Percentiles rank a stretch among this genome's conserved stretches.
These are phyloP conservation scores for Euspilapteryx auroguttella DNA, from an alignment of 2,888 invertebrate genomes.

Conservation along the genomic window DNA sequence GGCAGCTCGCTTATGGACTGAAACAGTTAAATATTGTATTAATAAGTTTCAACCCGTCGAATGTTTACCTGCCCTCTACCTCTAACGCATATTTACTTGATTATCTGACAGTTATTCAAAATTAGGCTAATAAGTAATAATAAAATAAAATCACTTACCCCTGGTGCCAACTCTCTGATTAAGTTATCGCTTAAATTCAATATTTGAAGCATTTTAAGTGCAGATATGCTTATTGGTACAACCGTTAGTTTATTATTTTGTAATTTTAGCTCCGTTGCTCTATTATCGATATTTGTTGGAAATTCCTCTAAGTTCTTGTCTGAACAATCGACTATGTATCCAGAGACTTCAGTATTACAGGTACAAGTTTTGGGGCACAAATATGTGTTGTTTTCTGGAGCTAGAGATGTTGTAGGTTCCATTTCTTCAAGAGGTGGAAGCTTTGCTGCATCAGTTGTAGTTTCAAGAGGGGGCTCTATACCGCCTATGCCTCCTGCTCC, in stretches of 20 bases:
- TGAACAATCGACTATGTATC: conserved; percentile 46
- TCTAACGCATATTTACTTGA: too few species aligned
- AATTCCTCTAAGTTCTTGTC: conserved; percentile 45
- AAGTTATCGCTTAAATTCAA: conserved; percentile 34
- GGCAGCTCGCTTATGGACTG: conserved; percentile 46
- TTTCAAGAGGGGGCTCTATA: too few species aligned
- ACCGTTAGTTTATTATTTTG: conserved; percentile 40
- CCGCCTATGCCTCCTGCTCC: conserved; percentile 24
- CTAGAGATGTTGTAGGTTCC: conserved; percentile 14
- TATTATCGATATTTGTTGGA: conserved; percentile 33
- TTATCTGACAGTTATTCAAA: too few species aligned
- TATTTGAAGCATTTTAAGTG: conserved; percentile 28
- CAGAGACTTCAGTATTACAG: conserved; percentile 29
- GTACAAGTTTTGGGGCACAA: conserved; percentile 35
- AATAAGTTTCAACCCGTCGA: too few species aligned
- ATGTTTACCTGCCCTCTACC: too few species aligned
- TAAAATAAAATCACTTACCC: conserved; percentile 31
- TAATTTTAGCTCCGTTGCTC: conserved; percentile 32
- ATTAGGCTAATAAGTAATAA: too few species aligned
- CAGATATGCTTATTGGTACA: conserved; percentile 34
- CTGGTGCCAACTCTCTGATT: conserved; percentile 30
- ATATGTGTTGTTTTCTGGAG: too few species aligned
- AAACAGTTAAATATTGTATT: conserved; percentile 16
- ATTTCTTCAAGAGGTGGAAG: conserved; percentile 23
- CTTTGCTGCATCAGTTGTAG: conserved; percentile 13